Evolutionary conservation across 2,797 vertebrate genomes (phyloP).

Genomic region (Lutjanus argentimaculatus): DNA sequence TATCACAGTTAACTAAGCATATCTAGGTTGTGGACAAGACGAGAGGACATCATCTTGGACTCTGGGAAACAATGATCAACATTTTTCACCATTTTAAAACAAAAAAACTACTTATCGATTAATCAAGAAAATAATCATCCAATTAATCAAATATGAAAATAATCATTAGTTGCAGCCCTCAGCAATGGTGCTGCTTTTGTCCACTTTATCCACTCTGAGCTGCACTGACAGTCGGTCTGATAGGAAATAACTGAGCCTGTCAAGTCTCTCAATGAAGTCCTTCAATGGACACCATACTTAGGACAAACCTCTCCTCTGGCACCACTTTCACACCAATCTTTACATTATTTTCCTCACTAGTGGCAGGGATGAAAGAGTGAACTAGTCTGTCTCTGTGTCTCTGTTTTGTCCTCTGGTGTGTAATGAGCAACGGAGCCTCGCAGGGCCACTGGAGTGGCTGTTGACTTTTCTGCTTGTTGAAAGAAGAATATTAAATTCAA

Average conservation of each 20-base stretch:
- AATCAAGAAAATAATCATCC: too few species aligned
- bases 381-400: background rate
- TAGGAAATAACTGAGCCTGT: background rate
- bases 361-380: background rate
- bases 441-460: background rate
- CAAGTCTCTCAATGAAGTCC: background rate
- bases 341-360: background rate
- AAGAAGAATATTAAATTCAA: conserved; percentile 19
- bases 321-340: background rate
- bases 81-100: too few species aligned
- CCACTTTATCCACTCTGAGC: too few species aligned
- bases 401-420: background rate
- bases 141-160: too few species aligned
- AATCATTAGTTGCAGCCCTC: too few species aligned
- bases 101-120: too few species aligned
- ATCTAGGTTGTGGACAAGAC: too few species aligned
- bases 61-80: too few species aligned
- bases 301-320: background rate
- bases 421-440: background rate
- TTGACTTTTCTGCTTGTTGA: background rate
- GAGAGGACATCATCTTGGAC: too few species aligned
- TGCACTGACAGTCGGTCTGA: too few species aligned
- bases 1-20: too few species aligned
- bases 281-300: background rate
- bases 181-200: background rate